Percentiles rank a stretch among this genome's conserved stretches.
These are phyloP conservation scores for Amaurobius ferox DNA, from an alignment of 2,888 invertebrate species.

Conservation along the genomic window DNA sequence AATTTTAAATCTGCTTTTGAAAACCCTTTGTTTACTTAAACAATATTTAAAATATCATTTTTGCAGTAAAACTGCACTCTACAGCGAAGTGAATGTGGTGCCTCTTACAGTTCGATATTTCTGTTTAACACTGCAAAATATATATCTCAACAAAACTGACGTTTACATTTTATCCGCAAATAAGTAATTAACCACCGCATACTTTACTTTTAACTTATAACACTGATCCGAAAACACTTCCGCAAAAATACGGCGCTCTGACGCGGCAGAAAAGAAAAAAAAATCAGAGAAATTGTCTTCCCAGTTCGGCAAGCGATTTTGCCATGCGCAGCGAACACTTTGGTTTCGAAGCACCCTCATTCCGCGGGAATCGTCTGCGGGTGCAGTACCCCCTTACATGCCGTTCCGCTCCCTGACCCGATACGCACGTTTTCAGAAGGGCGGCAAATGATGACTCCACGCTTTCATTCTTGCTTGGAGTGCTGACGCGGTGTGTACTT, in stretches of 20 bases:
- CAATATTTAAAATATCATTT: no score
- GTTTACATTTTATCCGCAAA: no score
- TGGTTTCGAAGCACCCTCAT: slow-evolving; percentile 28
- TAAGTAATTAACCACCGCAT: not conserved
- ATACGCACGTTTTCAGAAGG: slow-evolving; percentile 2
- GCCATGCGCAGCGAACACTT: slow-evolving; percentile 38
- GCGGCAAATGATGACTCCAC: not conserved
- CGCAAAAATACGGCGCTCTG: not conserved
- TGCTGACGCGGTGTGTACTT: not conserved
- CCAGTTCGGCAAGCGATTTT: not conserved
- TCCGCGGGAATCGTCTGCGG: slow-evolving; percentile 43
- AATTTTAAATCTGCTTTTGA: no score
- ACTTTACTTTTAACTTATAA: not conserved
- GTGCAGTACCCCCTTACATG: not conserved
- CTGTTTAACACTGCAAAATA: no score
- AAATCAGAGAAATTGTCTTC: not conserved
- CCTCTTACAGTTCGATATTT: no score
- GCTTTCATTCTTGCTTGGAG: not conserved
- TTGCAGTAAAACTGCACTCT: no score
- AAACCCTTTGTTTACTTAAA: no score
- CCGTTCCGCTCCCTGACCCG: not conserved
- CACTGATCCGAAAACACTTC: not conserved
- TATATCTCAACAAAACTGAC: no score
- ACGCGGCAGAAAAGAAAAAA: not conserved
- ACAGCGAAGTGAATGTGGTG: no score